phyloP scores from a whole-genome alignment of 2,888 invertebrate genomes.

The Erebia palarica region DNA sequence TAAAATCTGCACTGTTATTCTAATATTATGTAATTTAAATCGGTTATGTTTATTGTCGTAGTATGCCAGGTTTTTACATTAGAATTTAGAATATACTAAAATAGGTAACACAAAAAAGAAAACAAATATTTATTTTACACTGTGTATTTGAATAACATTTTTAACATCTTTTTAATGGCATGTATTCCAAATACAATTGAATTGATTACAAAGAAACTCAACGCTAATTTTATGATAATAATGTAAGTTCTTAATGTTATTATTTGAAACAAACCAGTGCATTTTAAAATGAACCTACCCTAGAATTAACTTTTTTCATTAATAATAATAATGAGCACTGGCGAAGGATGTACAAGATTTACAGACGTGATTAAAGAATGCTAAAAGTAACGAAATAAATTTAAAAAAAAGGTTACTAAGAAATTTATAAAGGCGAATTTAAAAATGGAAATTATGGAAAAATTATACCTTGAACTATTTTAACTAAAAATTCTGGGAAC shows the following conservation, averaged over 20 bases:
- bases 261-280: constrained; percentile 32
- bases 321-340: background rate
- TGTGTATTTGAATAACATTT: constrained; percentile 52
- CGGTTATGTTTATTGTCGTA: too few relatives aligned
- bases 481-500: too few relatives aligned
- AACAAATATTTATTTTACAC: constrained; percentile 37
- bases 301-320: constrained; percentile 17
- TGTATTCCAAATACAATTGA: constrained; percentile 48
- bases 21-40: too few relatives aligned
- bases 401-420: too few relatives aligned
- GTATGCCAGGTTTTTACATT: too few relatives aligned
- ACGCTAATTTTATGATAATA: constrained; percentile 38
- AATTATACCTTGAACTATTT: too few relatives aligned
- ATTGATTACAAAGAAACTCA: constrained; percentile 48
- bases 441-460: too few relatives aligned
- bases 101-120: constrained; percentile 23
- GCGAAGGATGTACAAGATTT: background rate
- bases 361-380: background rate
- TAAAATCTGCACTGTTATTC: too few relatives aligned
- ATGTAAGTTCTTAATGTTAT: constrained; percentile 25
- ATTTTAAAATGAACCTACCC: constrained; percentile 31
- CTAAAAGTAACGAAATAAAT: background rate
- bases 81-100: too few relatives aligned
- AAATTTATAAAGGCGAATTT: too few relatives aligned
- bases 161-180: constrained; percentile 49